Evolutionary conservation across 2,113 vertebrate genomes (phyloP).

Genomic region (Rhinoderma darwinii): DNA sequence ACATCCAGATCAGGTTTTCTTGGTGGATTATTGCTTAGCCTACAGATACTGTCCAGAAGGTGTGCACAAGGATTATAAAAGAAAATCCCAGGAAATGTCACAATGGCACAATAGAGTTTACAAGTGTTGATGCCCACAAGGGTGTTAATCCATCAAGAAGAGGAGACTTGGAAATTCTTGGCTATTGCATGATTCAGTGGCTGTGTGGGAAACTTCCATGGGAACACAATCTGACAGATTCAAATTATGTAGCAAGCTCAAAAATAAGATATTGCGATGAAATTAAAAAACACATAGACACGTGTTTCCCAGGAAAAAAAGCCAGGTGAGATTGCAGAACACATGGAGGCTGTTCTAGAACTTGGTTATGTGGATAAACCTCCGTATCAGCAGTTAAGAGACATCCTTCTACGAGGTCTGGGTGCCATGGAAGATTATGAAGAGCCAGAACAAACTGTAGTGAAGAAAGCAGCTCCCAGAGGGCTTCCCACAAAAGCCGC

Average conservation of each 20-base stretch:
- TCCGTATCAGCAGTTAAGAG: slow-evolving; percentile 80
- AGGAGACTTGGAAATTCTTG: slow-evolving; percentile 89
- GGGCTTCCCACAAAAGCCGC: slow-evolving; percentile 10
- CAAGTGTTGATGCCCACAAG: slow-evolving; percentile 94
- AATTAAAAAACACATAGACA: slow-evolving; percentile 81
- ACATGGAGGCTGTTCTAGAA: slow-evolving; percentile 84
- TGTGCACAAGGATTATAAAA: slow-evolving; percentile 87
- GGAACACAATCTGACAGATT: slow-evolving; percentile 91
- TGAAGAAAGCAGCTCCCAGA: neutral
- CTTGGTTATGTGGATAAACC: slow-evolving; percentile 86
- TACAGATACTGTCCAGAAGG: slow-evolving; percentile 91
- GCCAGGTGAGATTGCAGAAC: slow-evolving; percentile 92
- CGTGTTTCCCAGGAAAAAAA: slow-evolving; percentile 86
- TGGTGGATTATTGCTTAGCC: slow-evolving; percentile 95
- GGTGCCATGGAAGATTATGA: slow-evolving; percentile 77
- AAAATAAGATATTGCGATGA: slow-evolving; percentile 89
- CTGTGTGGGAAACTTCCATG: slow-evolving; percentile 90
- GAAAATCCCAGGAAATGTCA: slow-evolving; percentile 95
- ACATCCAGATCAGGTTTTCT: slow-evolving; percentile 91
- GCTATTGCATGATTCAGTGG: slow-evolving; percentile 97
- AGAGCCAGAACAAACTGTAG: neutral
- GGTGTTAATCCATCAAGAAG: slow-evolving; percentile 86
- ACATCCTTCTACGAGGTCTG: slow-evolving; percentile 84
- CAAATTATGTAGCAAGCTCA: slow-evolving; percentile 85
- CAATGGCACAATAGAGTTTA: slow-evolving; percentile 96